Conservation (phyloP, 2,888 invertebrate species). For the Drosophila melanosoma region DNA sequence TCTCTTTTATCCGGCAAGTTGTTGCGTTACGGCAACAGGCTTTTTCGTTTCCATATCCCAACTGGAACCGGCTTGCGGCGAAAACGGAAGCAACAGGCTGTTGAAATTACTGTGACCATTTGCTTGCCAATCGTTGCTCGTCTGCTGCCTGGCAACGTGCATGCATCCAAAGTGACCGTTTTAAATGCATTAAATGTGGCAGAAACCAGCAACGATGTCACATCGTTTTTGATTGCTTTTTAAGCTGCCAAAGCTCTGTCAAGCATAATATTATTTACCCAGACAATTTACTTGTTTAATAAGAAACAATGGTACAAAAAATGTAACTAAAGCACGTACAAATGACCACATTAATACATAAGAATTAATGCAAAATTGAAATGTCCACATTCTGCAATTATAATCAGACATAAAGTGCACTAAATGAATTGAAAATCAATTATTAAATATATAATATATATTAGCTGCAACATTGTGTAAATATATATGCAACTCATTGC, state of each 20-base stretch:
- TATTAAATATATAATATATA: neutral
- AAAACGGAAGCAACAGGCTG: constrained; percentile 82
- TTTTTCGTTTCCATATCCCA: constrained; percentile 34
- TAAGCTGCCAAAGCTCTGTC: constrained; percentile 15
- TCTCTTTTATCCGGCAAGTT: constrained; percentile 73
- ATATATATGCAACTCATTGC: neutral
- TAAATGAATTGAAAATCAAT: neutral
- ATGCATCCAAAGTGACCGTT: constrained; percentile 57
- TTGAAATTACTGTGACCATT: constrained; percentile 31
- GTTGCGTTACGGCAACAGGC: constrained; percentile 76
- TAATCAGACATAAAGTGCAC: too few species aligned
- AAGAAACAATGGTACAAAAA: constrained; percentile 7
- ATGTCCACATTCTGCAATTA: neutral
- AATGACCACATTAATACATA: constrained; percentile 1
- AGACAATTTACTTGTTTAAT: constrained; percentile 1
- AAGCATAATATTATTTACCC: constrained; percentile 13
- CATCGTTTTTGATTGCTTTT: constrained; percentile 39
- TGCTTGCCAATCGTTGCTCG: constrained; percentile 12
- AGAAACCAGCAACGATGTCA: constrained; percentile 17
- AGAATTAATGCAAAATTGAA: neutral
- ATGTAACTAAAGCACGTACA: neutral
- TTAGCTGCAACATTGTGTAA: neutral
- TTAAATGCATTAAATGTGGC: constrained; percentile 75
- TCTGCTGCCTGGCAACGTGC: neutral
- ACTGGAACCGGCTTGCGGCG: constrained; percentile 48